phyloP scores from a whole-genome alignment of 2,797 vertebrate species.

The Trematomus bernacchii region DNA sequence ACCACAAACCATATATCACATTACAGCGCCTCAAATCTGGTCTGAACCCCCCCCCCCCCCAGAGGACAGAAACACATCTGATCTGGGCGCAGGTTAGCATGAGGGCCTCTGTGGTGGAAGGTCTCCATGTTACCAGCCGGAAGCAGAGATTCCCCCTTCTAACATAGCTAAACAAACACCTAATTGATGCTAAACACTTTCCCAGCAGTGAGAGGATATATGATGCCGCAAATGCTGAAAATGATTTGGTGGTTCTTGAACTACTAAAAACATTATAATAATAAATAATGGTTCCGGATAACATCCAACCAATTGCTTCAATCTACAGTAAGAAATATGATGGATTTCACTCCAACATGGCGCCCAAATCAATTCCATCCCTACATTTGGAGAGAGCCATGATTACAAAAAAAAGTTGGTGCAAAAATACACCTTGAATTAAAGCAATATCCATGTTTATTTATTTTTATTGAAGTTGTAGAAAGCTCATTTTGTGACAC shows the following conservation, averaged over 20 bases:
- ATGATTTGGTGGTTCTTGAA: constrained; percentile 3
- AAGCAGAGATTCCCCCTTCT: constrained; percentile 35
- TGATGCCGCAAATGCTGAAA: neutral
- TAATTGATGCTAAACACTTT: constrained; percentile 54
- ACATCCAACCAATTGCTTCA: constrained; percentile 30
- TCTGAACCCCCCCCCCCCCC: constrained; percentile 11
- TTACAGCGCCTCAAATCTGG: constrained; percentile 49
- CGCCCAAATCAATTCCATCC: constrained; percentile 39
- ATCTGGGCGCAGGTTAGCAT: constrained; percentile 14
- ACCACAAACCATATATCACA: constrained; percentile 60
- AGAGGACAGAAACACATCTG: constrained; percentile 28
- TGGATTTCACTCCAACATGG: constrained; percentile 41
- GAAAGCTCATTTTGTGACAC: neutral
- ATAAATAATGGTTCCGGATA: constrained; percentile 52
- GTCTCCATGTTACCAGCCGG: constrained; percentile 3
- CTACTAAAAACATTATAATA: constrained; percentile 27
- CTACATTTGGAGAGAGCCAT: constrained; percentile 35
- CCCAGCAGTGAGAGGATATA: constrained; percentile 13
- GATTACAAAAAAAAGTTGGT: constrained; percentile 14
- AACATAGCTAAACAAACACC: constrained; percentile 51
- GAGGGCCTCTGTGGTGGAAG: constrained; percentile 19
- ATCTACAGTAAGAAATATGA: constrained; percentile 16
- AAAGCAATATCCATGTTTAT: neutral
- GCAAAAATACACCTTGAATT: constrained; percentile 19
- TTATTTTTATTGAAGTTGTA: no score